Evolutionary conservation across 2,113 vertebrate genomes (phyloP).

Genomic region (Neoarius graeffei): DNA sequence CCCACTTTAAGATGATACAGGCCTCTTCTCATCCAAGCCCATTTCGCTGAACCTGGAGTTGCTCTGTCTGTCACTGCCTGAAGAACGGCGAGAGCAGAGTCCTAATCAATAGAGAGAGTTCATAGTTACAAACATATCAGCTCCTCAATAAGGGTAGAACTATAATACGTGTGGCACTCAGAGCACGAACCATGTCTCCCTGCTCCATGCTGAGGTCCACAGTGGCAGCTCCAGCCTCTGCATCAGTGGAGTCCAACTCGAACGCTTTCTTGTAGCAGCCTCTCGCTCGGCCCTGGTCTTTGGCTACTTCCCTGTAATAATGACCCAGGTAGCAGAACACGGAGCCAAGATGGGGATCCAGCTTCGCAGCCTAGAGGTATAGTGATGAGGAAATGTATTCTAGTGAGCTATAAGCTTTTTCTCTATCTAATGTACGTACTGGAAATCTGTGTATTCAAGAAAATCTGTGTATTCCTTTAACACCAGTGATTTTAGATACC

Average conservation of each 20-base stretch:
- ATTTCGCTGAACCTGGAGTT: conserved; percentile 86
- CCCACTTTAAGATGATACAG: conserved; percentile 86
- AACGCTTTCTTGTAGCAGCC: conserved; percentile 97
- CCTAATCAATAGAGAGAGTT: conserved; percentile 66
- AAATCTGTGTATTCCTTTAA: neutral
- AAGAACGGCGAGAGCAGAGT: conserved; percentile 82
- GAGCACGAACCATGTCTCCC: conserved; percentile 81
- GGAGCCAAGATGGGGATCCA: conserved; percentile 82
- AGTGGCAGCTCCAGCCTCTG: conserved; percentile 84
- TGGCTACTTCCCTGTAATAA: conserved; percentile 85
- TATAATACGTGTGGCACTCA: neutral
- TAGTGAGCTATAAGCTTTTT: neutral
- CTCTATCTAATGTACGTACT: neutral
- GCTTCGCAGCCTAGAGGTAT: conserved; percentile 83
- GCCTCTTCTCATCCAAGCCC: conserved; percentile 95
- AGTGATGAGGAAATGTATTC: neutral
- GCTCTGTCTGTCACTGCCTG: conserved; percentile 84
- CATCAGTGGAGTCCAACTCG: conserved; percentile 81
- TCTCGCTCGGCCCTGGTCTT: conserved; percentile 83
- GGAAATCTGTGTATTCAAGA: no score
- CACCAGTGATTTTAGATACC: neutral
- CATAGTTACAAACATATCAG: neutral
- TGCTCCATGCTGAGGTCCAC: conserved; percentile 89
- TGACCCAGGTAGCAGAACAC: conserved; percentile 88
- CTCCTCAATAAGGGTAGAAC: neutral